Conservation (phyloP, 30 jellyfish, hydroid and myxozoan genomes). For the Clytia hemisphaerica region DNA sequence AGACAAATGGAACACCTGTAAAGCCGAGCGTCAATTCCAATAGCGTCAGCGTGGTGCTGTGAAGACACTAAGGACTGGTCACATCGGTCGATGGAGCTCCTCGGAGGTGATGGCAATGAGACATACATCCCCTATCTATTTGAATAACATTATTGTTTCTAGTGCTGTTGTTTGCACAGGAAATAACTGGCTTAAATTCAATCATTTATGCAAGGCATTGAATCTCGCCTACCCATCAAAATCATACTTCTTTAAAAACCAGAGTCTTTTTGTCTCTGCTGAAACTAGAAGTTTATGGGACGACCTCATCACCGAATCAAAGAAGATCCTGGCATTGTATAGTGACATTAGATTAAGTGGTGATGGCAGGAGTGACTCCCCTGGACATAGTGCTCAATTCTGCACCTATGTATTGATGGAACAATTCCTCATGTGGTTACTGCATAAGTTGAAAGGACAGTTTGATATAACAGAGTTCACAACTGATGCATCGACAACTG, state of each 20-base stretch:
- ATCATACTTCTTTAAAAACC: too few species aligned
- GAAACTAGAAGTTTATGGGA: constrained; percentile 9
- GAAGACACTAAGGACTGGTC: constrained; percentile 5
- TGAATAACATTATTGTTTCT: constrained; percentile 14
- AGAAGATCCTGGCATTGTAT: background rate
- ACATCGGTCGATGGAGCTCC: constrained; percentile 21
- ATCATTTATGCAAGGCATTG: constrained; percentile 5
- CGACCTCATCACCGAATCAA: background rate
- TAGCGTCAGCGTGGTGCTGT: too few species aligned
- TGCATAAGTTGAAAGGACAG: background rate
- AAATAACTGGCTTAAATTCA: constrained; percentile 7
- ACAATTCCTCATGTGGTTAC: background rate
- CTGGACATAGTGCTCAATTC: constrained; percentile 26
- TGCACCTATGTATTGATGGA: constrained; percentile 39
- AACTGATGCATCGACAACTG: constrained; percentile 44
- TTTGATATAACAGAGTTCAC: constrained; percentile 14
- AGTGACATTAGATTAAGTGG: background rate
- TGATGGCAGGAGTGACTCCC: too few species aligned
- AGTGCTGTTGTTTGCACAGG: constrained; percentile 10
- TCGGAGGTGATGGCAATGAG: constrained; percentile 9
- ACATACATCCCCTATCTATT: background rate
- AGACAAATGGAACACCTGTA: constrained; percentile 9
- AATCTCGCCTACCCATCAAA: constrained; percentile 17
- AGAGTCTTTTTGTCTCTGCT: too few species aligned
- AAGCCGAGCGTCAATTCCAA: too few species aligned